Base-by-base conservation (phyloP, 1,140 invertebrate genomes). In the Cryptotermes secundus region DNA sequence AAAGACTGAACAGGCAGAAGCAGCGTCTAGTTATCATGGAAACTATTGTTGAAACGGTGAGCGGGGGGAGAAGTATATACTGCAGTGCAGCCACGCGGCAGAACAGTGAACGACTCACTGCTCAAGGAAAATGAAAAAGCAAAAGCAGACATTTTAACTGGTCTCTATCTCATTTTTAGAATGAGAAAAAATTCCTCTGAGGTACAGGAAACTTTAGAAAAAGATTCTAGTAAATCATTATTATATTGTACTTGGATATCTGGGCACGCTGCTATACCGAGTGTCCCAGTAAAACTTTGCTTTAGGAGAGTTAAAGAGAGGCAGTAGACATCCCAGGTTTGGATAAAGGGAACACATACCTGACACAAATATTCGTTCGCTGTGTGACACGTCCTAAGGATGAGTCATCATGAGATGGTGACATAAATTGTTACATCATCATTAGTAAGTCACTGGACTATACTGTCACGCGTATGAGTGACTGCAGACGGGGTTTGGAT, bases 121-220 rank as follows among this genome's bases (percentile, higher is more conserved):
- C 6, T 31, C 59, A 6, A 72, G 59, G 59, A 72, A 72, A 72
- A 72, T 72, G 59, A 31, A 26, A 72, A 72, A 72, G 26, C 26
- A 72, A 72, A 72, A 72, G 59, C 59, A 72, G 59, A 72, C n/a
- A 72, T 72, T 72, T 72, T 72, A 72, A 72, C 59, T 72, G n/a
- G 26, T 72, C n/a, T 72, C 59, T 31, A n/a, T 49, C 45, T 49
- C 45, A 49, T 19, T 49, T 49, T 49, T 49, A 49, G 4, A 49
- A n/a, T n/a, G n/a, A n/a, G n/a, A n/a, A n/a, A n/a, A n/a, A 72
- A 26, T 31, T 72, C 31, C 31, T 72, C 59, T 72, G 59, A 14
- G n/a, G 59, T 12, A 31, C 26, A 72, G n/a, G n/a, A 72, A 72
- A 72, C 59, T 59, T 72, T 72, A n/a, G 9, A 72, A 9, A 65